Evolutionary conservation across 2,113 vertebrate genomes (phyloP).

Genomic region (Pomatostomus ruficeps): DNA sequence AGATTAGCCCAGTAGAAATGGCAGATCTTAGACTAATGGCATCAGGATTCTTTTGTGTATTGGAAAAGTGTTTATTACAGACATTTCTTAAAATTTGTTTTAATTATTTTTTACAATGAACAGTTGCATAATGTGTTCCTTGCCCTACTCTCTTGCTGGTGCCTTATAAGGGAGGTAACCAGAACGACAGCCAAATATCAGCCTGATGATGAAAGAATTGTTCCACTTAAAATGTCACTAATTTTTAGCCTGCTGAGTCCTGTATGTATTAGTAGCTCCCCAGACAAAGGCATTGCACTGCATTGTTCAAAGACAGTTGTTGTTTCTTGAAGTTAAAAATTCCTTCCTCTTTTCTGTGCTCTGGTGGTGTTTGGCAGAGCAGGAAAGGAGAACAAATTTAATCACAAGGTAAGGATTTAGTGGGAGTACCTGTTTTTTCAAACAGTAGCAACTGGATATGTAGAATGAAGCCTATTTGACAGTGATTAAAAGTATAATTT

Average conservation of each 20-base stretch:
- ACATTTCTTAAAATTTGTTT: background rate
- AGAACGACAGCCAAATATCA: background rate
- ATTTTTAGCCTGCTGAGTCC: conserved; percentile 27
- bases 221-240: conserved; percentile 46
- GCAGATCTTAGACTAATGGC: background rate
- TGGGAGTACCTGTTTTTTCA: background rate
- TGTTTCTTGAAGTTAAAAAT: background rate
- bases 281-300: background rate
- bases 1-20: background rate
- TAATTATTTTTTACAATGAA: background rate
- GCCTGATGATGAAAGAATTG: conserved; percentile 30
- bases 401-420: background rate
- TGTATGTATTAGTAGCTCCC: background rate
- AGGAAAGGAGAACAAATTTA: background rate
- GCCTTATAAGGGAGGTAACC: conserved; percentile 26
- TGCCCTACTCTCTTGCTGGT: conserved; percentile 3
- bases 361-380: background rate
- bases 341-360: background rate
- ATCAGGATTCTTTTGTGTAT: background rate
- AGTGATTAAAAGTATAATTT: background rate
- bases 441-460: background rate
- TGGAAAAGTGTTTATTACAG: background rate
- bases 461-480: background rate
- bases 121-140: background rate
- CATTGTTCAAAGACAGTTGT: background rate